Conservation (phyloP, 2,797 vertebrate species). For the Falco berigora region DNA sequence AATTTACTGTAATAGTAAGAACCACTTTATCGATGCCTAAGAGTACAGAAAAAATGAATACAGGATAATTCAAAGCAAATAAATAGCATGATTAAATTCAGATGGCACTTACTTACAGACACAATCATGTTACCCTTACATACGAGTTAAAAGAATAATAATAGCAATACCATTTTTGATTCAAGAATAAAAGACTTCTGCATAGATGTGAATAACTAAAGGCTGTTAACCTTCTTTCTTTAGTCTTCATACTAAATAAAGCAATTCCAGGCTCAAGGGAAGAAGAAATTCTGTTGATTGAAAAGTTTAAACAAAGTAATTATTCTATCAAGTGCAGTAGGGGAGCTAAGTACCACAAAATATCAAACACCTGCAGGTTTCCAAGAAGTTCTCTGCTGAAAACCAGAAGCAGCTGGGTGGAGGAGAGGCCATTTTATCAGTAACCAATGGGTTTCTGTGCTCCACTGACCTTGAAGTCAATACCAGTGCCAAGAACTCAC, state of each 20-base stretch:
- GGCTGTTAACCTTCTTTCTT: conserved; percentile 37
- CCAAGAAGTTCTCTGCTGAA: conserved; percentile 1
- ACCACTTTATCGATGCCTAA: conserved; percentile 54
- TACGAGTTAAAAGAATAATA: conserved; percentile 54
- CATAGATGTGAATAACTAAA: conserved; percentile 22
- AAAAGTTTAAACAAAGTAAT: conserved; percentile 32
- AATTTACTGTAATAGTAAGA: conserved; percentile 66
- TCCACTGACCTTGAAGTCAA: conserved; percentile 48
- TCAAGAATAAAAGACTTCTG: conserved; percentile 56
- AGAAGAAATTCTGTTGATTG: conserved; percentile 1
- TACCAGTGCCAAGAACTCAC: conserved; percentile 15
- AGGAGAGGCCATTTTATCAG: conserved; percentile 48
- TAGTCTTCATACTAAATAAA: background rate
- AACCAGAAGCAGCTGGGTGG: conserved; percentile 39
- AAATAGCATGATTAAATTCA: conserved; percentile 70
- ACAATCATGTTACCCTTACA: conserved; percentile 49
- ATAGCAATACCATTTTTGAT: conserved; percentile 29
- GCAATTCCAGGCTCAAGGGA: background rate
- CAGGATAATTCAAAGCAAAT: conserved; percentile 70
- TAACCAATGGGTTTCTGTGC: conserved; percentile 18
- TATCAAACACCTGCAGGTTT: conserved; percentile 29
- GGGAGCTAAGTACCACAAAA: background rate
- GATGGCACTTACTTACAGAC: conserved; percentile 61
- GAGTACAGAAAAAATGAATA: conserved; percentile 62
- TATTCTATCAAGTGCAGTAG: background rate